A percentile compares a stretch with the other conserved stretches of the same genome.
phyloP scores from a whole-genome alignment of 2,888 invertebrate species.

The Stratiomys singularior region DNA sequence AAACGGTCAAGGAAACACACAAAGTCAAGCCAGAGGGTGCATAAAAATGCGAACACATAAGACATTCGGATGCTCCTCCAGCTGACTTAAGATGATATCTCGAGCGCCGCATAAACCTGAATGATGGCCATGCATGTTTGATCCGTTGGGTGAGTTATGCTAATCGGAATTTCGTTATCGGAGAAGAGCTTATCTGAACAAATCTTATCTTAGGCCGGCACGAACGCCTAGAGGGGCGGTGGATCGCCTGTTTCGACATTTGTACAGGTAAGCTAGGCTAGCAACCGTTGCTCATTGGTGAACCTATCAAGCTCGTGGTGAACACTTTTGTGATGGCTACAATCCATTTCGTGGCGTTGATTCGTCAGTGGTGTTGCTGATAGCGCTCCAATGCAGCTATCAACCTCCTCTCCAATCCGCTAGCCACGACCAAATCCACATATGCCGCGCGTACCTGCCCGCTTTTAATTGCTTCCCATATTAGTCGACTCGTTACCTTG shows the following conservation, averaged over 20 bases:
- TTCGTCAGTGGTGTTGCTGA: slow-evolving; percentile 22
- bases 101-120: not conserved
- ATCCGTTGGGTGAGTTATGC: slow-evolving; percentile 20
- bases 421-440: slow-evolving; percentile 4
- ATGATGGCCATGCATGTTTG: not conserved
- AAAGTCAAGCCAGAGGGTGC: not conserved
- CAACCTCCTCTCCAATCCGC: slow-evolving; percentile 1
- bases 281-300: slow-evolving; percentile 17
- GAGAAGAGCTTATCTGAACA: slow-evolving; percentile 20
- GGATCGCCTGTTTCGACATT: too few species aligned
- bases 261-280: not conserved
- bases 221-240: not conserved
- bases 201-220: not conserved
- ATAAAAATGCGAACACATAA: slow-evolving; percentile 1
- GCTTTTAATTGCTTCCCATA: slow-evolving; percentile 49
- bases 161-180: not conserved
- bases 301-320: not conserved
- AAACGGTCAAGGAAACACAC: slow-evolving; percentile 2
- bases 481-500: slow-evolving; percentile 43
- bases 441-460: slow-evolving; percentile 34
- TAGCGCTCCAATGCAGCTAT: slow-evolving; percentile 20
- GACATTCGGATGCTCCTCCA: not conserved
- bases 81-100: not conserved
- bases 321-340: slow-evolving; percentile 31
- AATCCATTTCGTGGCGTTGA: slow-evolving; percentile 32